A percentile compares a stretch with the other conserved stretches of the same genome.
Evolutionary conservation across 2,113 vertebrate genomes (phyloP).

Genomic region (Sprattus sprattus): DNA sequence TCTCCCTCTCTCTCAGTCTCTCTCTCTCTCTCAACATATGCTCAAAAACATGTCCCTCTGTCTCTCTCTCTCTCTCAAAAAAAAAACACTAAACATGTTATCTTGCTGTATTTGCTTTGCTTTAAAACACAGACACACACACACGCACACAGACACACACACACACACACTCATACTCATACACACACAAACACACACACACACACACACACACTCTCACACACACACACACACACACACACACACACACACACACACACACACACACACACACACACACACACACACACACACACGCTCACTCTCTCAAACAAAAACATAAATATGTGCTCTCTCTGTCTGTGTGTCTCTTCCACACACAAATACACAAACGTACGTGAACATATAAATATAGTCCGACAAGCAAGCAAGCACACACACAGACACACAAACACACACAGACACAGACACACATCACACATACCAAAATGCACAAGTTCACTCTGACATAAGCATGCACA

Average conservation of each 20-base stretch:
- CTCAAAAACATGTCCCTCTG: no score
- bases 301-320: not conserved
- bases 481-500: not conserved
- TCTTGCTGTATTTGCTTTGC: no score
- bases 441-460: not conserved
- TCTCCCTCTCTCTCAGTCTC: no score
- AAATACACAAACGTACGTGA: constrained; percentile 43
- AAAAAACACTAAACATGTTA: no score
- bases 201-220: not conserved
- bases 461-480: not conserved
- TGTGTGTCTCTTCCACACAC: constrained; percentile 31
- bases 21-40: no score
- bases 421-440: not conserved
- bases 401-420: not conserved
- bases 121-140: not conserved
- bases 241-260: not conserved
- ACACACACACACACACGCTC: not conserved
- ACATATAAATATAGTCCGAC: not conserved
- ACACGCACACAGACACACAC: not conserved
- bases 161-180: not conserved
- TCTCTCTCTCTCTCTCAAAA: no score
- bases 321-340: not conserved
- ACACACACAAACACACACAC: not conserved
- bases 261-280: not conserved
- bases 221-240: not conserved